Conservation (phyloP, 2,113 vertebrate genomes). For the Phocoena sinus region DNA sequence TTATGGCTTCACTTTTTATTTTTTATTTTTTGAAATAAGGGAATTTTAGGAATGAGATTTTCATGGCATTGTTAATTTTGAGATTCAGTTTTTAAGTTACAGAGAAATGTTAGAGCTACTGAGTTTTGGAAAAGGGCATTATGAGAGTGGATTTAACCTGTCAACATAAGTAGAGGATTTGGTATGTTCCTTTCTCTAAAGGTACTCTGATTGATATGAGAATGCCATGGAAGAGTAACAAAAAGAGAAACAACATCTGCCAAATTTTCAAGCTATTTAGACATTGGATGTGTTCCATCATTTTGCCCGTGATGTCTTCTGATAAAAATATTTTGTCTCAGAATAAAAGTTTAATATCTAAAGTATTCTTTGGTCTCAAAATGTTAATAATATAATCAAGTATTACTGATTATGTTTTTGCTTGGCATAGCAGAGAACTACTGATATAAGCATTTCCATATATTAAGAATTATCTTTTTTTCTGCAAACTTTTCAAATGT, state of each 20-base stretch:
- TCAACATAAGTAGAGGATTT: not conserved
- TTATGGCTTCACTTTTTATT: not conserved
- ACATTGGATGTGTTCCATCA: not conserved
- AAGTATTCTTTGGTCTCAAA: not conserved
- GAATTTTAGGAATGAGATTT: not conserved
- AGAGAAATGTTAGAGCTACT: not conserved
- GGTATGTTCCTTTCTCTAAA: not conserved
- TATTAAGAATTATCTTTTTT: not conserved
- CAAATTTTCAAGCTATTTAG: constrained; percentile 32
- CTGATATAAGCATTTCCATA: not conserved
- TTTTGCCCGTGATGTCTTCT: not conserved
- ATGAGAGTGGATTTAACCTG: not conserved
- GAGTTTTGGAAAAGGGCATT: not conserved
- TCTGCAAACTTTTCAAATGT: not conserved
- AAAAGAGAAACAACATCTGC: not conserved
- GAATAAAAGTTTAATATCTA: constrained; percentile 3
- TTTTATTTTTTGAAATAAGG: constrained; percentile 24
- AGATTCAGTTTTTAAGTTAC: not conserved
- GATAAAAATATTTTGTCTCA: constrained; percentile 34
- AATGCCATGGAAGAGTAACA: not conserved
- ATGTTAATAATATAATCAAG: not conserved
- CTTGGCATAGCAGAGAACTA: not conserved
- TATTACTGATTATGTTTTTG: not conserved
- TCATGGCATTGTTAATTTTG: not conserved
- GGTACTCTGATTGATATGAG: not conserved